Conservation (phyloP, 2,113 vertebrate species). For the Leptosomus discolor region DNA sequence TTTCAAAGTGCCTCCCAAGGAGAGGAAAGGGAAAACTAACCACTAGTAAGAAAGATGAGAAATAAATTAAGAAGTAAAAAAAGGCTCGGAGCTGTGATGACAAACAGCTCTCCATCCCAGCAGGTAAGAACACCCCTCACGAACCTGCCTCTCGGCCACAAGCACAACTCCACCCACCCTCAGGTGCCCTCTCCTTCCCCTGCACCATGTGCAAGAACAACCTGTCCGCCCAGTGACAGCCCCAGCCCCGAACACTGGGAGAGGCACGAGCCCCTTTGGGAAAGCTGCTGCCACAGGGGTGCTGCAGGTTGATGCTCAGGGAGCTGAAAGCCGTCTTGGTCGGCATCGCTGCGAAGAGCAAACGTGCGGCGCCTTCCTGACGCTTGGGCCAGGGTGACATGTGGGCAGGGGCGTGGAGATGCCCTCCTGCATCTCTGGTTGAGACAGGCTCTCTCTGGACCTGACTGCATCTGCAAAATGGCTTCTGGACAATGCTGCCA, state of each 20-base stretch:
- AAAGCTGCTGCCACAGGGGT: background rate
- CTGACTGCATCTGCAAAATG: background rate
- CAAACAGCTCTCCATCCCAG: background rate
- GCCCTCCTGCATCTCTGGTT: background rate
- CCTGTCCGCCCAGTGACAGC: background rate
- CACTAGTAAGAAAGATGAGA: background rate
- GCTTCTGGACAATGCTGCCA: background rate
- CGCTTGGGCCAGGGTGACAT: background rate
- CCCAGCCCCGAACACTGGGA: fast-evolving
- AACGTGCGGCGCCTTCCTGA: fast-evolving
- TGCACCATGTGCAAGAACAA: background rate
- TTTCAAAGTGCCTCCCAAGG: background rate
- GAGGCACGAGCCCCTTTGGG: background rate
- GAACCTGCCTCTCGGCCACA: background rate
- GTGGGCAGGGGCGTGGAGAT: background rate
- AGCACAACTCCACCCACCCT: background rate
- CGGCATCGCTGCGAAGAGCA: too few species aligned
- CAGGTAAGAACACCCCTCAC: background rate
- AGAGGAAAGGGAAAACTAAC: background rate
- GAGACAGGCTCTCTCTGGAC: background rate
- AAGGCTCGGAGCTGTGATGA: background rate
- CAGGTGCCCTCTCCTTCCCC: background rate
- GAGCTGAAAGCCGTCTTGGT: background rate
- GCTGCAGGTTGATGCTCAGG: background rate
- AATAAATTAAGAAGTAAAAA: background rate